Evolutionary conservation across 2,113 vertebrate species (phyloP), one percentile per base, ranked within the genome.

Genomic region (Nettapus auritus): DNA sequence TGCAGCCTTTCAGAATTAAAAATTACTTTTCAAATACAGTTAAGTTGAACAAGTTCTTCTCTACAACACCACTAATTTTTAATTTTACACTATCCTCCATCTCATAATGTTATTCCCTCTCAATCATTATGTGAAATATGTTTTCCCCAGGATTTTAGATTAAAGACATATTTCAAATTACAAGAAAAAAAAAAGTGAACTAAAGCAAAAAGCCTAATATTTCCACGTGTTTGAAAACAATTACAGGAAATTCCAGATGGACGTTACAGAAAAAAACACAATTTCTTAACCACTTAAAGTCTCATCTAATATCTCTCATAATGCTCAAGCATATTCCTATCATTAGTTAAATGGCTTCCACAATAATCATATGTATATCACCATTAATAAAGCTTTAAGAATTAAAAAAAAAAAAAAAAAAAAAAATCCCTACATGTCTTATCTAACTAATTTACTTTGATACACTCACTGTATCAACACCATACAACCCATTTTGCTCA

Each of bases 311-410:
- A 80, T 15, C 15, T 69, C 29, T 5, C 38, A 33, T 23, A 52
- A 77, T 25, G 59, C 18, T 60, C 18, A 60, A 36, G 23, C 21
- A 66, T 69, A 76, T 56, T 38, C 8, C 26, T 73, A 0, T 17
- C 25, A 38, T 26, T 26, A 60, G 6, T 16, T 25, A 80, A 22
- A 7, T 8, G 31, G 1, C 11, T 81, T 89, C n/a, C 34, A 17
- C 0, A 2, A 21, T 7, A 53, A 73, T 60, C 20, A 66, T 11
- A 11, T 5, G 3, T 16, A 11, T 5, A 13, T 8, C 3, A 2
- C 3, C 21, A 75, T 23, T 12, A 33, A 34, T 3, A 42, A 34
- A 69, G 28, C 6, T 50, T 42, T 71, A 44, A 73, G 48, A n/a
- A n/a, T n/a, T n/a, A n/a, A n/a, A n/a, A n/a, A n/a, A n/a, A n/a